These are phyloP conservation scores for Zelostemma sp. DNA, from an alignment of 1,140 invertebrate species.

Conservation along the genomic window DNA sequence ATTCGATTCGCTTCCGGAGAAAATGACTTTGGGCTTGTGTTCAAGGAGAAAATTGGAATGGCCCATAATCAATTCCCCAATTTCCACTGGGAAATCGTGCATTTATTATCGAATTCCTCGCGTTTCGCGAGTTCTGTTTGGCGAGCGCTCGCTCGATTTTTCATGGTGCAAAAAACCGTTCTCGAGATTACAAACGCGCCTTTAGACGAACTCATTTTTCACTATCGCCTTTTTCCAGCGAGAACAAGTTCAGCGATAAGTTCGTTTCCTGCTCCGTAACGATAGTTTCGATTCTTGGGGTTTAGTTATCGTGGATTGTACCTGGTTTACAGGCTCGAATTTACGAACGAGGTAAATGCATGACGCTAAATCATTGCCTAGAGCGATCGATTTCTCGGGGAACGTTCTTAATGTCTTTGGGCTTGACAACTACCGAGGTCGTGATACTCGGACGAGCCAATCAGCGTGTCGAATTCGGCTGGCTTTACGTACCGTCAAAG, in stretches of 20 bases:
- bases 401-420: background rate
- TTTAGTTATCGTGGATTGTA: background rate
- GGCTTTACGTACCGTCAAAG: background rate
- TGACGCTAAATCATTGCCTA: slow-evolving; percentile 8
- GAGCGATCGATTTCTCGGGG: slow-evolving; percentile 15
- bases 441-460: background rate
- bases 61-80: too few relatives aligned
- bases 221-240: background rate
- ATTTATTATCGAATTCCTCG: too few relatives aligned
- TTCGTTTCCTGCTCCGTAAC: background rate
- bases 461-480: background rate
- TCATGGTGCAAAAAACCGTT: too few relatives aligned
- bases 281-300: background rate
- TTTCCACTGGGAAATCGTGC: too few relatives aligned
- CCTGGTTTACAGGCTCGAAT: background rate
- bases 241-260: background rate
- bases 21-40: too few relatives aligned
- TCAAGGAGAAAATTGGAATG: too few relatives aligned
- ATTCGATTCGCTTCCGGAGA: too few relatives aligned
- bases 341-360: background rate
- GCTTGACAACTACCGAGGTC: background rate
- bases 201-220: background rate
- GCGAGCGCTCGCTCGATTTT: too few relatives aligned
- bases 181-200: background rate
- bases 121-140: too few relatives aligned